A percentile compares a stretch with the other conserved stretches of the same genome.
phyloP scores from a whole-genome alignment of 2,888 invertebrate genomes.

The Pollenia angustigena region DNA sequence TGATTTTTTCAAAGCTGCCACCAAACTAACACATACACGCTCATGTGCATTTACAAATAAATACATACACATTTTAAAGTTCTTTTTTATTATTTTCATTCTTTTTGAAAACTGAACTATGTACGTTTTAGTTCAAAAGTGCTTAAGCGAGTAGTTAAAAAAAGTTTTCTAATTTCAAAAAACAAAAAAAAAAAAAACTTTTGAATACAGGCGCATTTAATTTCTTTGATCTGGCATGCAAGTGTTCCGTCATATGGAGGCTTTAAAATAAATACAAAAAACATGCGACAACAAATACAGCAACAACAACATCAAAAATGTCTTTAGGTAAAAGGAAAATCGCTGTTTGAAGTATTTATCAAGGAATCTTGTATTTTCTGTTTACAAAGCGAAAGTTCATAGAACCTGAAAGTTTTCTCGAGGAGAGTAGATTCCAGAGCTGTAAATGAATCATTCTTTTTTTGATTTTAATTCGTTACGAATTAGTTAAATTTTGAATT shows the following conservation, averaged over 20 bases:
- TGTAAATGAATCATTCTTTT: too few relatives aligned
- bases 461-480: too few relatives aligned
- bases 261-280: not conserved
- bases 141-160: constrained; percentile 7
- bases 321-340: constrained; percentile 17
- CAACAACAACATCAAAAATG: constrained; percentile 1
- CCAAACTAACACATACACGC: not conserved
- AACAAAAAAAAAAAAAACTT: not conserved
- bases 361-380: constrained; percentile 26
- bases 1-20: constrained; percentile 18
- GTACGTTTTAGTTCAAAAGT: constrained; percentile 4
- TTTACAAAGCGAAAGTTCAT: constrained; percentile 56
- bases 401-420: constrained; percentile 26
- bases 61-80: not conserved
- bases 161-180: constrained; percentile 16
- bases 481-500: too few relatives aligned
- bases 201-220: not conserved
- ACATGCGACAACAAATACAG: not conserved
- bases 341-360: constrained; percentile 27
- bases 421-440: not conserved
- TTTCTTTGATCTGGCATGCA: constrained; percentile 48
- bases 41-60: not conserved
- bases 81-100: not conserved
- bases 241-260: constrained; percentile 35
- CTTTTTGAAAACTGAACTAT: not conserved